These are phyloP conservation scores for Prunella himalayana DNA, from an alignment of 2,113 vertebrate genomes.

Conservation along the genomic window DNA sequence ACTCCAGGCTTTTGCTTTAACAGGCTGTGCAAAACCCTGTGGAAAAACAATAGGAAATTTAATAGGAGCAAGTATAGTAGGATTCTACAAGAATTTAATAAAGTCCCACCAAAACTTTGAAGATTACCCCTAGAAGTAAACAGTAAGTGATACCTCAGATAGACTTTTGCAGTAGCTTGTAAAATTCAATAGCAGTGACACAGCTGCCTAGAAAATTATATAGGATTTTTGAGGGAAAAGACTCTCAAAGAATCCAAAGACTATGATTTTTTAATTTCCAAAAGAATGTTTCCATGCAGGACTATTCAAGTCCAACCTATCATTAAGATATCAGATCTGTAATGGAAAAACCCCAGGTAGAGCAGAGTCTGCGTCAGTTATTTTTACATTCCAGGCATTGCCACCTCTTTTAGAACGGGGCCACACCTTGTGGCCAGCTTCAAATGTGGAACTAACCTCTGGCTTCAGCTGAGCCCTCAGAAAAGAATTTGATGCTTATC, in stretches of 20 bases:
- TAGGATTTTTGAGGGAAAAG: background rate
- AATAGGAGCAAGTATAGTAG: background rate
- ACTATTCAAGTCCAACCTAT: background rate
- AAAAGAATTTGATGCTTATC: background rate
- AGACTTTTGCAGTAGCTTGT: background rate
- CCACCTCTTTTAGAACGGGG: background rate
- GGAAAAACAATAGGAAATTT: slow-evolving; percentile 33
- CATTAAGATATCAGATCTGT: background rate
- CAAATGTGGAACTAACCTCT: background rate
- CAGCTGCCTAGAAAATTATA: background rate
- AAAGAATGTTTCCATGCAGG: background rate
- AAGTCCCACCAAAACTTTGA: slow-evolving; percentile 16
- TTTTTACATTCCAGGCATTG: slow-evolving; percentile 18
- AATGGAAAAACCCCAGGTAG: slow-evolving; percentile 21
- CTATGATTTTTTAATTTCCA: background rate
- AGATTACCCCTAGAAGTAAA: background rate
- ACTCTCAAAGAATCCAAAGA: background rate
- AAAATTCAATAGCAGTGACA: background rate
- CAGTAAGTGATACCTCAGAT: background rate
- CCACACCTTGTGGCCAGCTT: slow-evolving; percentile 4
- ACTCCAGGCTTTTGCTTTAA: slow-evolving; percentile 36
- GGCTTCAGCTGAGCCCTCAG: background rate
- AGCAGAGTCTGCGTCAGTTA: background rate
- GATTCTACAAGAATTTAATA: slow-evolving; percentile 14
- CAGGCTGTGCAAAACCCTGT: background rate